Percentiles rank a stretch among this genome's conserved stretches.
phyloP scores from a whole-genome alignment of 2,113 vertebrate species.

The Atherinomorus stipes region DNA sequence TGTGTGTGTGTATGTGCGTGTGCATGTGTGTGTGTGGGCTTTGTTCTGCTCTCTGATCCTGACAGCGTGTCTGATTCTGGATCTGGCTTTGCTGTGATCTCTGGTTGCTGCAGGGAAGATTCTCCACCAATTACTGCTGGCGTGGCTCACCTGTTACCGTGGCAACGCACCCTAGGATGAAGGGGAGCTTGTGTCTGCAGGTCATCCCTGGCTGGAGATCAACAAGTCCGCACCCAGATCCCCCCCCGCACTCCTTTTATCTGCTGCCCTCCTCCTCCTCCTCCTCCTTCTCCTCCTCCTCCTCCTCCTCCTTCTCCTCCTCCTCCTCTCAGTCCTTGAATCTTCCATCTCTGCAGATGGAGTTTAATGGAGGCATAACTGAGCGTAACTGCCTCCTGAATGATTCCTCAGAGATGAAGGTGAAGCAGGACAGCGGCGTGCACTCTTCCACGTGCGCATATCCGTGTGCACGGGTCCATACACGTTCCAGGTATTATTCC shows the following conservation, averaged over 20 bases:
- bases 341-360: conserved; percentile 72
- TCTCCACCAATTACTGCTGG: not conserved
- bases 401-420: conserved; percentile 66
- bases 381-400: conserved; percentile 67
- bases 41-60: not conserved
- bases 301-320: conserved; percentile 11
- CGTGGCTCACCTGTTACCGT: conserved; percentile 5
- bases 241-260: not conserved
- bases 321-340: not conserved
- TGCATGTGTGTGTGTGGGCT: not conserved
- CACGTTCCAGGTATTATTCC: too few species aligned
- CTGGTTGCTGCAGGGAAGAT: not conserved
- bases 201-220: conserved; percentile 28
- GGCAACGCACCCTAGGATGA: conserved; percentile 8
- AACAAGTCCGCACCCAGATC: not conserved
- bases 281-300: not conserved
- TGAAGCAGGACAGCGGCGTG: conserved; percentile 69
- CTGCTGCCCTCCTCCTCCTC: conserved; percentile 32
- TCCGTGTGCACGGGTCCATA: too few species aligned
- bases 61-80: not conserved
- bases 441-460: too few species aligned
- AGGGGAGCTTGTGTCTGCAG: conserved; percentile 13
- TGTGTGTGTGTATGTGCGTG: too few species aligned
- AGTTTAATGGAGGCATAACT: conserved; percentile 70
- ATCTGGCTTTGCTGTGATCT: not conserved